A percentile compares a stretch with the other conserved stretches of the same genome.
Evolutionary conservation across 35 echinoderm and acorn worm species (phyloP).

Genomic region (Chiridota heheva): DNA sequence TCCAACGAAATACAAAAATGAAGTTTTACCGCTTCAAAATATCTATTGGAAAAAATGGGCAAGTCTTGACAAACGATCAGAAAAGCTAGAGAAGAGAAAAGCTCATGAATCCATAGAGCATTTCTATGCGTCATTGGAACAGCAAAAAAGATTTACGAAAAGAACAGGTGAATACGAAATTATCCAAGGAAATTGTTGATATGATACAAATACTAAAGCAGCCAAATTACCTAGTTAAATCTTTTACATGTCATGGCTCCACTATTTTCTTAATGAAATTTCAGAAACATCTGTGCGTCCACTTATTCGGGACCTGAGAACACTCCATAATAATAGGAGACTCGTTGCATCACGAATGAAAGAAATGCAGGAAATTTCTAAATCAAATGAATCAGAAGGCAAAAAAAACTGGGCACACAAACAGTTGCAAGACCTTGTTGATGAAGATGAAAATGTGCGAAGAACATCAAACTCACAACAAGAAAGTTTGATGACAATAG

Average conservation of each 20-base stretch:
- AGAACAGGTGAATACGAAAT: background rate
- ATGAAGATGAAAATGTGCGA: background rate
- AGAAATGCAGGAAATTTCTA: background rate
- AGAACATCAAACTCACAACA: background rate
- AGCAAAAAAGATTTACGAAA: constrained; percentile 1
- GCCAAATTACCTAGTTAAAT: background rate
- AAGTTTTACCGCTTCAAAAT: background rate
- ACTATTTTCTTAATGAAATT: constrained; percentile 4
- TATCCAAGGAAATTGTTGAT: constrained; percentile 4
- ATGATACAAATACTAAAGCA: background rate
- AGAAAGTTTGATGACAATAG: background rate
- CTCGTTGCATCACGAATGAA: background rate
- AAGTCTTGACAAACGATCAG: constrained; percentile 35
- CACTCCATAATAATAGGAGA: background rate
- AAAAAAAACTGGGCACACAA: background rate
- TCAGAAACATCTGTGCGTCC: background rate
- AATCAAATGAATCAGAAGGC: background rate
- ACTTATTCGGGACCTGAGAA: constrained; percentile 3
- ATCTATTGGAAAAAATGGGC: constrained; percentile 23
- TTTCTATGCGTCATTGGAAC: background rate
- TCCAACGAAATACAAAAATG: constrained; percentile 27
- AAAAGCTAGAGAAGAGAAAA: constrained; percentile 32
- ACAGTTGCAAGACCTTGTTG: background rate
- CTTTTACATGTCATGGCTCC: constrained; percentile 11
- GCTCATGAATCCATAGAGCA: constrained; percentile 12